A percentile compares a stretch with the other conserved stretches of the same genome.
Evolutionary conservation across 2,797 vertebrate genomes (phyloP).

Genomic region (Chiroxiphia lanceolata): DNA sequence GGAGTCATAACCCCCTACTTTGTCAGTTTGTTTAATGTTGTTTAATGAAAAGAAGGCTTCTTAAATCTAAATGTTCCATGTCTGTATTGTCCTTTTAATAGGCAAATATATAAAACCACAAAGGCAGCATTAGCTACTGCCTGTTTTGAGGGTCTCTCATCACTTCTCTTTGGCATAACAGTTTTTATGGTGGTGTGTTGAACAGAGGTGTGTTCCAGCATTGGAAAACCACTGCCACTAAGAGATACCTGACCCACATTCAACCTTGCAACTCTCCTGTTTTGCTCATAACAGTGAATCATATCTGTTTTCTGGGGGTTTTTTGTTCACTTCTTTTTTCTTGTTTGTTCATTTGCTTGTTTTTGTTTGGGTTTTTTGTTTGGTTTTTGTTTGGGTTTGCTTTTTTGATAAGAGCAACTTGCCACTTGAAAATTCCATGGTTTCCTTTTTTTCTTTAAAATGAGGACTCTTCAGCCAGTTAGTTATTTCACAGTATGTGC

Average conservation of each 20-base stretch:
- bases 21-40: constrained; percentile 70
- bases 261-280: not conserved
- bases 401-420: not conserved
- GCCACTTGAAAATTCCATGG: not conserved
- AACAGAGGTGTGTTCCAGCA: not conserved
- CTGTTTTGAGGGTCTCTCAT: constrained; percentile 12
- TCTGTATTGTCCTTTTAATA: constrained; percentile 73
- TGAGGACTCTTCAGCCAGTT: not conserved
- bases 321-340: not conserved
- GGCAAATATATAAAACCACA: constrained; percentile 71
- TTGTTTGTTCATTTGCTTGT: too few species aligned
- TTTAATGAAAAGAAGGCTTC: constrained; percentile 76
- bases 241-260: not conserved
- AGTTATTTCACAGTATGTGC: not conserved
- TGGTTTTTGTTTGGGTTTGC: too few species aligned
- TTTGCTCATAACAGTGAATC: not conserved
- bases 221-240: not conserved
- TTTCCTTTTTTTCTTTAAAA: not conserved
- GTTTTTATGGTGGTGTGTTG: not conserved
- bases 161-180: not conserved
- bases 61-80: constrained; percentile 72
- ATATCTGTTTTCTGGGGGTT: not conserved
- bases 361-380: too few species aligned
- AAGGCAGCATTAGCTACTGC: constrained; percentile 64
- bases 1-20: constrained; percentile 69